phyloP scores from a whole-genome alignment of 2,888 invertebrate genomes.

The Acrobeloides nanus region DNA sequence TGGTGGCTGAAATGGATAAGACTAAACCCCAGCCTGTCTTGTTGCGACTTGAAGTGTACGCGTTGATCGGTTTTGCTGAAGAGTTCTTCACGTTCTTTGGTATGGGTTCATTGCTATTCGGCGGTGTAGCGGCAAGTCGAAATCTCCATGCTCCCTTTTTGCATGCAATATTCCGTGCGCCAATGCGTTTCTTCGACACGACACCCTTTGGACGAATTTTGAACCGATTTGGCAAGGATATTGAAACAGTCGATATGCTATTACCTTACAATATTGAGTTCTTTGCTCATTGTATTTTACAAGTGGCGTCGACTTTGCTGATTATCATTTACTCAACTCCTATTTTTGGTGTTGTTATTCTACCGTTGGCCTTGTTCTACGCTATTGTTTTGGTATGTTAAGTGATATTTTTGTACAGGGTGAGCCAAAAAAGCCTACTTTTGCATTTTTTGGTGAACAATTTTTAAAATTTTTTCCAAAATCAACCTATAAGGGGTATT shows the following conservation, averaged over 20 bases:
- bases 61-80: conserved; percentile 48
- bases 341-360: conserved; percentile 44
- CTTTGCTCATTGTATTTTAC: conserved; percentile 47
- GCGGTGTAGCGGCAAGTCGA: conserved; percentile 45
- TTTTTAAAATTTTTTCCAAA: too few relatives aligned
- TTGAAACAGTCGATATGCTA: conserved; percentile 50
- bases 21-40: too few relatives aligned
- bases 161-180: conserved; percentile 46
- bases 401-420: too few relatives aligned
- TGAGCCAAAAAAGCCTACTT: too few relatives aligned
- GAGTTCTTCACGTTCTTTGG: conserved; percentile 43
- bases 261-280: conserved; percentile 51
- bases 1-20: conserved; percentile 4
- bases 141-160: conserved; percentile 51
- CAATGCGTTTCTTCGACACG: conserved; percentile 51
- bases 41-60: conserved; percentile 45
- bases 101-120: conserved; percentile 48
- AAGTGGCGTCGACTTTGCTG: conserved; percentile 46
- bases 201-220: conserved; percentile 52
- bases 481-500: too few relatives aligned
- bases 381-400: conserved; percentile 38
- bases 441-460: too few relatives aligned
- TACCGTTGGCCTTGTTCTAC: conserved; percentile 46
- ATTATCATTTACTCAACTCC: conserved; percentile 52
- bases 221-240: conserved; percentile 51